A percentile compares a stretch with the other conserved stretches of the same genome.
Evolutionary conservation across 2,113 vertebrate species (phyloP).

Genomic region (cat (Felis catus)): DNA sequence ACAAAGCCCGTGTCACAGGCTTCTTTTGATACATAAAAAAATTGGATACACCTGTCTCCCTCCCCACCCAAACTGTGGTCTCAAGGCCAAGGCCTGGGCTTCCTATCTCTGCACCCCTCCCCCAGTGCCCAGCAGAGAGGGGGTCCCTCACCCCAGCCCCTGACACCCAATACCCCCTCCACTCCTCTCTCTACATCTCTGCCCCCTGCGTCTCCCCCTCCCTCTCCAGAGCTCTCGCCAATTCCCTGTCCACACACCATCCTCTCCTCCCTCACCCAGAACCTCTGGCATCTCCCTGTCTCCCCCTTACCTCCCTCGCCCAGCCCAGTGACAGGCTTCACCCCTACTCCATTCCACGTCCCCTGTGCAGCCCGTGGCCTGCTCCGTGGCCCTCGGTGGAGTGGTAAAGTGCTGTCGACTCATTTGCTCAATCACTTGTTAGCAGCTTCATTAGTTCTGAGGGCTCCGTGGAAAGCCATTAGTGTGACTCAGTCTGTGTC

Average conservation of each 20-base stretch:
- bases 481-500: slow-evolving; percentile 6
- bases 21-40: background rate
- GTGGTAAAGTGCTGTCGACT: background rate
- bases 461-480: slow-evolving; percentile 9
- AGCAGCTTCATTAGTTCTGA: slow-evolving; percentile 23
- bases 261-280: background rate
- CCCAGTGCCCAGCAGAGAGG: no score
- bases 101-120: background rate
- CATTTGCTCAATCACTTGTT: slow-evolving; percentile 7
- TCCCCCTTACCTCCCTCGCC: background rate
- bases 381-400: background rate
- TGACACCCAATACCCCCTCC: background rate
- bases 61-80: background rate
- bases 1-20: background rate
- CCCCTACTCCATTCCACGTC: background rate
- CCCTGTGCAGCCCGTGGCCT: background rate
- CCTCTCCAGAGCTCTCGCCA: background rate
- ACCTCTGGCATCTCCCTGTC: background rate
- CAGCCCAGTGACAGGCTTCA: background rate
- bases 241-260: rapidly evolving
- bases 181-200: background rate
- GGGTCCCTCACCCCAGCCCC: no score
- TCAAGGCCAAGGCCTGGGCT: background rate
- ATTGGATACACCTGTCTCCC: background rate
- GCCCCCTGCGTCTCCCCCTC: background rate